phyloP scores from a whole-genome alignment of 2,797 vertebrate genomes.

The Enteromius viviparus region DNA sequence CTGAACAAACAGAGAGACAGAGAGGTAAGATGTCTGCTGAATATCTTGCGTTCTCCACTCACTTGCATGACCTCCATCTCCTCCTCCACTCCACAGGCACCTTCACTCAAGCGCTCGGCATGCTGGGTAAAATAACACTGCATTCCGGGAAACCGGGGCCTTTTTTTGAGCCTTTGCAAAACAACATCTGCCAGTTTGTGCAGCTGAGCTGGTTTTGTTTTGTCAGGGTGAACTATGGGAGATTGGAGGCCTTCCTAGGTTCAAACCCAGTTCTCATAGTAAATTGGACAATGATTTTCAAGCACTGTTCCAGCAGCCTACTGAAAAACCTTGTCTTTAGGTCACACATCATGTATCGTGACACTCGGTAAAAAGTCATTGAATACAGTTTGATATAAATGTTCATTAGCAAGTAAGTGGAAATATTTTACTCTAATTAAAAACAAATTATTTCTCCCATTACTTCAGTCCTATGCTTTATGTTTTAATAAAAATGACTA shows the following conservation, averaged over 20 bases:
- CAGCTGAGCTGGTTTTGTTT: conserved; percentile 50
- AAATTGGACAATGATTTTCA: neutral
- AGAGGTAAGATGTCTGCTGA: conserved; percentile 41
- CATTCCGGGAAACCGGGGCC: conserved; percentile 70
- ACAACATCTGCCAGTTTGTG: conserved; percentile 59
- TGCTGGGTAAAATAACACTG: conserved; percentile 74
- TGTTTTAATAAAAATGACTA: too few relatives aligned
- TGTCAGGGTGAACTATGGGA: conserved; percentile 28
- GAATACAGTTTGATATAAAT: neutral
- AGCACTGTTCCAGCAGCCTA: neutral
- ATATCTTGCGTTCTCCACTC: conserved; percentile 36
- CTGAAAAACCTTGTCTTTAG: neutral
- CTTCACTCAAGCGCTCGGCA: conserved; percentile 47
- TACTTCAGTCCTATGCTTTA: too few relatives aligned
- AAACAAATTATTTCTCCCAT: too few relatives aligned
- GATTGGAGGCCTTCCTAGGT: neutral
- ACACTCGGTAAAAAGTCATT: neutral
- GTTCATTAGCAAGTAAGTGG: neutral
- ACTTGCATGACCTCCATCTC: conserved; percentile 24
- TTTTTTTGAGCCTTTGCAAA: conserved; percentile 47
- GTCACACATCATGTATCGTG: neutral
- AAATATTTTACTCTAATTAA: too few relatives aligned
- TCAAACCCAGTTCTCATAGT: neutral
- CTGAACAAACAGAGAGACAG: conserved; percentile 55
- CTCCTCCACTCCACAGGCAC: conserved; percentile 48